Evolutionary conservation across 2,888 invertebrate genomes (phyloP), one percentile per base, ranked within the genome.

Genomic region (Arenicola marina): DNA sequence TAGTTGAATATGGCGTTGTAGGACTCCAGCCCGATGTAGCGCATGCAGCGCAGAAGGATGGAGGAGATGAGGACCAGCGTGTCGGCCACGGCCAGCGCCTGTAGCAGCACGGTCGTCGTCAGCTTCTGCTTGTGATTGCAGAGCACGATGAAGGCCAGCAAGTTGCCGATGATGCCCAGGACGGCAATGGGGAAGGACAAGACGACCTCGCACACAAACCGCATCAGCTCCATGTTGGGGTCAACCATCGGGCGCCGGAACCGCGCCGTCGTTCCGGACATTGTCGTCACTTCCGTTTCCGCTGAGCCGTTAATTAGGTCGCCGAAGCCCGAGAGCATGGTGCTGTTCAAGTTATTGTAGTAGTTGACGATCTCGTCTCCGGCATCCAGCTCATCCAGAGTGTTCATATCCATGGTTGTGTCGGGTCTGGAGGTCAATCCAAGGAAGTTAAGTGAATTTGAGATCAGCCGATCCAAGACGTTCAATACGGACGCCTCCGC

Each of bases 141-240:
- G 43, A 65, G 57, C n/a, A 67, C 65, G 32, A 65, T 44, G 26
- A 67, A 62, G 24, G 67, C 63, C 46, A 69, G 24, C 21, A 56
- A 32, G 61, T 71, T 71, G n/a, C 68, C 71, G 29, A 68, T 31
- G 44, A 71, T 61, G 15, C 71, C 71, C 15, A 68, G 29, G 11
- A 66, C 29, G 24, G 53, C 51, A 24, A 71, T 38, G 0, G 69
- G 69, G 3, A 69, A 31, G 28, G 55, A 58, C 26, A 71, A 29
- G 29, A 46, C 54, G 18, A 63, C 46, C 33, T 68, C 63, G 51
- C 58, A 58, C 7, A 69, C 33, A 11, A 46, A 26, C 4, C 67
- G 59, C 7, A 48, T 24, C 26, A 21, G 15, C 48, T 11, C 18
- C 48, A 48, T 48, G 48, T 24, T 48, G 18, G 48, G 48, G 48